A percentile compares a stretch with the other conserved stretches of the same genome.
phyloP scores from a whole-genome alignment of 2,797 vertebrate genomes.

The Eulemur mongoz region DNA sequence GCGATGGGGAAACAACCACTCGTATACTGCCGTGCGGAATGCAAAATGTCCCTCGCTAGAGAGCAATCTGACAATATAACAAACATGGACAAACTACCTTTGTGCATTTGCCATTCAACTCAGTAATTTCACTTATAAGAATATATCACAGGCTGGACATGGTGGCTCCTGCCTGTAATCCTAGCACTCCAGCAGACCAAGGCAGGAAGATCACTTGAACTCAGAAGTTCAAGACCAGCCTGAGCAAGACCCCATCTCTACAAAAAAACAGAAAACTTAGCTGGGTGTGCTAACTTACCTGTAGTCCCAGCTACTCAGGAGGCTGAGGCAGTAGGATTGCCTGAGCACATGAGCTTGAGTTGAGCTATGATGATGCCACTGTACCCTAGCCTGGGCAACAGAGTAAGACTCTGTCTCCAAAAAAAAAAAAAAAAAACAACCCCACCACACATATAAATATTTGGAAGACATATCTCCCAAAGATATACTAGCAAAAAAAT shows the following conservation, averaged over 20 bases:
- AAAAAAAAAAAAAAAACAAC: neutral
- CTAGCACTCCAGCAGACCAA: too few species aligned
- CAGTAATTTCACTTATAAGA: neutral
- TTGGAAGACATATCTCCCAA: neutral
- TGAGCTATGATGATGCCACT: neutral
- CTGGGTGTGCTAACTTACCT: too few species aligned
- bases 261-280: too few species aligned
- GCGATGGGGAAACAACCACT: neutral
- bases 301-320: too few species aligned
- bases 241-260: too few species aligned
- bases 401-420: neutral
- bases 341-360: neutral
- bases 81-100: neutral
- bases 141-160: neutral
- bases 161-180: too few species aligned
- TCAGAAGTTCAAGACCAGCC: too few species aligned
- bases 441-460: too few species aligned
- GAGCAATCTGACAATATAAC: neutral
- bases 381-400: neutral
- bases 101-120: neutral
- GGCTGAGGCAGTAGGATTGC: neutral
- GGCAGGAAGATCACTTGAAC: too few species aligned
- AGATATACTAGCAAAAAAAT: conserved; percentile 23
- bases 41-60: neutral
- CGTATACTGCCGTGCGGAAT: neutral